Conservation (phyloP, 2,113 vertebrate genomes). For the Pollachius pollachius region DNA sequence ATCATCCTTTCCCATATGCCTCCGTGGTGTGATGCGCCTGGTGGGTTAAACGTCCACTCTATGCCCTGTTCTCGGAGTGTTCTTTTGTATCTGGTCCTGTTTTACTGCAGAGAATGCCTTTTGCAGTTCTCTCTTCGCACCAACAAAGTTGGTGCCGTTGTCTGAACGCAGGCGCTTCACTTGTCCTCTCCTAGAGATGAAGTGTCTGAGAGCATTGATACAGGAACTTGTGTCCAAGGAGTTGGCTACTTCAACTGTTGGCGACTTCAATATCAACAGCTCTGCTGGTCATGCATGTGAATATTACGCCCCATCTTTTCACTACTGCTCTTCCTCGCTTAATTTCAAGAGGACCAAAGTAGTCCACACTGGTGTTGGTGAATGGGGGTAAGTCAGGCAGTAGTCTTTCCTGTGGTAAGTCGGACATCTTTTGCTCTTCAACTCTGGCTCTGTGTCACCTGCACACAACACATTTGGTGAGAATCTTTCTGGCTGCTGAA, state of each 20-base stretch:
- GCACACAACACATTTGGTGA: no score
- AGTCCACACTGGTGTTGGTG: no score
- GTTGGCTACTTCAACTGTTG: background rate
- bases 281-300: no score
- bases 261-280: no score
- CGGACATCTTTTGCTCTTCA: no score
- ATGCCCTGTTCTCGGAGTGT: background rate
- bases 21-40: background rate
- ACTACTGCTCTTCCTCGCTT: no score
- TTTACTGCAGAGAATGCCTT: background rate
- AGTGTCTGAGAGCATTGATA: background rate
- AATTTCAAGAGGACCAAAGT: no score
- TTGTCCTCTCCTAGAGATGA: background rate
- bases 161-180: background rate
- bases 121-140: background rate
- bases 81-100: background rate
- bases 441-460: no score
- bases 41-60: background rate
- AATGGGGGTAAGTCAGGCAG: no score
- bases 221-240: background rate
- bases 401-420: no score
- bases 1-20: background rate
- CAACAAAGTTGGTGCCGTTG: background rate
- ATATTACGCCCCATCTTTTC: no score
- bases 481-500: no score